Percentiles rank a stretch among this genome's conserved stretches.
phyloP scores from a whole-genome alignment of 2,113 vertebrate genomes.

The Damaliscus lunatus region DNA sequence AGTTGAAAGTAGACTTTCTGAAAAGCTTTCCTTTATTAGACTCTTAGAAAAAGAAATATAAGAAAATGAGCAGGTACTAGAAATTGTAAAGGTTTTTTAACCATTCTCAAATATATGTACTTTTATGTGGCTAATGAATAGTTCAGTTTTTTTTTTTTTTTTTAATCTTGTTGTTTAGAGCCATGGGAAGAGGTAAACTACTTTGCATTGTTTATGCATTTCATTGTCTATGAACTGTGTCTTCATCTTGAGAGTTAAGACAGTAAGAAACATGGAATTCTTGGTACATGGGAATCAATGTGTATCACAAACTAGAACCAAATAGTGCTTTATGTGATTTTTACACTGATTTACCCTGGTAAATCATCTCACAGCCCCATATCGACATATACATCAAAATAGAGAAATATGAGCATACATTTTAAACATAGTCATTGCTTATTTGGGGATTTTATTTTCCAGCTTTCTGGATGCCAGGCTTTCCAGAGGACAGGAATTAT shows the following conservation, averaged over 20 bases:
- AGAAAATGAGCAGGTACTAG: background rate
- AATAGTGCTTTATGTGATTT: background rate
- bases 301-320: background rate
- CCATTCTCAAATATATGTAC: background rate
- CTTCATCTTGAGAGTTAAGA: background rate
- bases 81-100: background rate
- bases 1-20: slow-evolving; percentile 23
- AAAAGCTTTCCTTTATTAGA: background rate
- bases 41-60: slow-evolving; percentile 2
- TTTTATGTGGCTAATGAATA: slow-evolving; percentile 10
- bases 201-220: background rate
- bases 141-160: background rate
- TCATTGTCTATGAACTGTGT: background rate
- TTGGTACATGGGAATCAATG: background rate
- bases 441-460: background rate
- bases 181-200: background rate
- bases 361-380: background rate
- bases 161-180: background rate
- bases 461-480: background rate
- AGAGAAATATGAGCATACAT: background rate
- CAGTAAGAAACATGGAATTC: background rate
- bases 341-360: background rate
- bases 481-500: background rate
- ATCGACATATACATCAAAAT: background rate
- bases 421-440: background rate